Conservation (phyloP, 2,113 vertebrate genomes). For the Oncorhynchus nerka region DNA sequence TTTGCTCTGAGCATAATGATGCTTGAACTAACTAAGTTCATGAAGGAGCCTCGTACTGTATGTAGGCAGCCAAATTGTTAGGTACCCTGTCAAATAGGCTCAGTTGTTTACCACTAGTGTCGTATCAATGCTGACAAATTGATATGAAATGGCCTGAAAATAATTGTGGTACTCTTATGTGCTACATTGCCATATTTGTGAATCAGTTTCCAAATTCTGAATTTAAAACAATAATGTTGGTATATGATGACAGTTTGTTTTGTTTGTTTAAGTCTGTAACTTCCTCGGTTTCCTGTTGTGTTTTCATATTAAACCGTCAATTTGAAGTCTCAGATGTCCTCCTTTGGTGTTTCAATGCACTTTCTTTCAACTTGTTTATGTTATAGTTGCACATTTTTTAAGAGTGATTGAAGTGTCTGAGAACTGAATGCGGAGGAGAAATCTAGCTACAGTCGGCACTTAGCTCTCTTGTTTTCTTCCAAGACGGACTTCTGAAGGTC, state of each 20-base stretch:
- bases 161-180: too few species aligned
- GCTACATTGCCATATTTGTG: too few species aligned
- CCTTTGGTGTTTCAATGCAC: neutral
- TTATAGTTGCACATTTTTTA: neutral
- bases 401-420: neutral
- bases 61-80: neutral
- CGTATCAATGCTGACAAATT: too few species aligned
- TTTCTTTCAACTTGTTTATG: constrained; percentile 2
- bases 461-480: neutral
- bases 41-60: neutral
- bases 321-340: constrained; percentile 10
- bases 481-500: neutral
- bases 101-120: neutral
- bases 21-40: neutral
- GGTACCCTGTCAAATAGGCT: neutral
- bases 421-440: neutral
- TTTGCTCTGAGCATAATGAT: neutral
- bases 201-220: too few species aligned
- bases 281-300: neutral
- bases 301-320: neutral
- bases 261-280: neutral
- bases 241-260: too few species aligned
- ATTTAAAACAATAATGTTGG: too few species aligned
- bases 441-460: neutral
- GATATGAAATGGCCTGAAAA: too few species aligned